Evolutionary conservation across 2,113 vertebrate species (phyloP), one percentile per base, ranked within the genome.

Genomic region (Centrocercus urophasianus): DNA sequence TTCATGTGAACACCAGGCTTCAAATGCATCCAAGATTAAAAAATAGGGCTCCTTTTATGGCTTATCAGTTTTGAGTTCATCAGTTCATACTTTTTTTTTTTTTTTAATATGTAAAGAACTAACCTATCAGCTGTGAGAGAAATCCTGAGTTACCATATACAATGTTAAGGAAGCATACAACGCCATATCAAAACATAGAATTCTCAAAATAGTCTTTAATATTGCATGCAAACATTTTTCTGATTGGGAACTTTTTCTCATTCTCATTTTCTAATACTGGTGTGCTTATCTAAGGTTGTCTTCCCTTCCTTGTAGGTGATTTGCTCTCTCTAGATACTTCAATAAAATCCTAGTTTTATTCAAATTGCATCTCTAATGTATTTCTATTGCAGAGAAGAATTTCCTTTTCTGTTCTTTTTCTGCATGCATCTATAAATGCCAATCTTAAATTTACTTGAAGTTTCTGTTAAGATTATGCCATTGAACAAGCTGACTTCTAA

Each of bases 31-130:
- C 40, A 16, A 92, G 14, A 81, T 52, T 45, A 70, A 88, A 88
- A 80, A 89, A 48, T 17, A 28, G 12, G 10, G 28, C 61, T 95
- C 12, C 2, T 70, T 80, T 54, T 72, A 57, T 59, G 84, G 36
- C 24, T 60, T 67, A 22, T 47, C 65, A 38, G 17, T 86, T 93
- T 67, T 64, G 8, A 88, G 66, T n/a, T 86, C 56, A 74, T 70
- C 11, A 60, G 42, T 77, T 88, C 1, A 56, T 48, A 52, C 5
- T 7, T 48, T 48, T 27, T 17, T 66, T 70, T 57, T 87, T 42
- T 42, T 38, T 38, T 38, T 38, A 38, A 17, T 16, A 52, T 47
- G 8, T 57, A 63, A 64, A 83, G 42, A 74, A 38, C 14, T 80
- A 83, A 74, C 3, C 20, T 81, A 5, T 72, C 20, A 36, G n/a